Evolutionary conservation across 2,113 vertebrate genomes (phyloP).

Genomic region (Ictalurus punctatus): DNA sequence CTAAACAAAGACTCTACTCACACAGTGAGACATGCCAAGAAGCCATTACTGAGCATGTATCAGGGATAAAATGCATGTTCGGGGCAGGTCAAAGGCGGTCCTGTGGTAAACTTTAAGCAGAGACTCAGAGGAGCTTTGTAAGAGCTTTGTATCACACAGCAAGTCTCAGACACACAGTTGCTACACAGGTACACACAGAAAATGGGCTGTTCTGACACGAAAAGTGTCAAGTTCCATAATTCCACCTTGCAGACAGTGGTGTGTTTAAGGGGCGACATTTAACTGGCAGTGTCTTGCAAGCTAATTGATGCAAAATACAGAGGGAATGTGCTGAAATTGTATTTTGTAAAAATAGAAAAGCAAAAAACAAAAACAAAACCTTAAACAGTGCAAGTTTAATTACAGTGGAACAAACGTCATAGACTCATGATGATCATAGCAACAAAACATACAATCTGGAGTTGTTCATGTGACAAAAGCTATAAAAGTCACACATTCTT

Average conservation of each 20-base stretch:
- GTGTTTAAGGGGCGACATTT: constrained; percentile 57
- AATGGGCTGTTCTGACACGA: background rate
- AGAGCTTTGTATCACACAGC: background rate
- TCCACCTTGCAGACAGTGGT: constrained; percentile 66
- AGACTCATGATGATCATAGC: background rate
- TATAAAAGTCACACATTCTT: constrained; percentile 25
- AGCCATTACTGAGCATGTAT: background rate
- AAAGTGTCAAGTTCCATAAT: constrained; percentile 59
- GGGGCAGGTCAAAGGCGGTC: background rate
- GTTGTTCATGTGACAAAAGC: background rate
- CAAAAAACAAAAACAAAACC: background rate
- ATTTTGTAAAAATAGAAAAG: background rate
- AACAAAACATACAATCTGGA: background rate
- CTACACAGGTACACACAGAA: constrained; percentile 49
- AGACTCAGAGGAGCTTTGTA: background rate
- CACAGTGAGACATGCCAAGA: constrained; percentile 7
- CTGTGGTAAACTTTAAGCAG: background rate
- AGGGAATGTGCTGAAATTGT: background rate
- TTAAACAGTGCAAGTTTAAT: background rate
- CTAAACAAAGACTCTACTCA: constrained; percentile 23
- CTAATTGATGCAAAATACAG: constrained; percentile 38
- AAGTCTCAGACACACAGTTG: constrained; percentile 9
- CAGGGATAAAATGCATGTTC: background rate
- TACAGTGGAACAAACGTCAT: background rate
- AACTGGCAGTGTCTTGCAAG: constrained; percentile 63